phyloP scores from a whole-genome alignment of 2,888 invertebrate species.

The Drosophila ochracea region DNA sequence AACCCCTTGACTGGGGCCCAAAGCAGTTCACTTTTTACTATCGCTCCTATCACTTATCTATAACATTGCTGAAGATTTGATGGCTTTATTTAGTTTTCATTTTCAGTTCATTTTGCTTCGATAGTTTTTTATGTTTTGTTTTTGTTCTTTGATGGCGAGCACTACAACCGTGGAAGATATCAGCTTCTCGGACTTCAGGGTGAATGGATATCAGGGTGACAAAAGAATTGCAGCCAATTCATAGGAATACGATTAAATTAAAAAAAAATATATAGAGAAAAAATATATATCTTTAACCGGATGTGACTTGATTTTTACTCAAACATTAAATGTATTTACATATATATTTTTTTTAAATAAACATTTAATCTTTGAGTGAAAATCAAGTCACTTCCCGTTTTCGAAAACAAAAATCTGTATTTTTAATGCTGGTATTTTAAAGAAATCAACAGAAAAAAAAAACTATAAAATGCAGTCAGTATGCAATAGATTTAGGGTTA shows the following conservation, averaged over 20 bases:
- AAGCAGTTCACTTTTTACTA: background rate
- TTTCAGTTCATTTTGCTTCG: background rate
- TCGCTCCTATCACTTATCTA: slow-evolving; percentile 1
- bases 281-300: too few relatives aligned
- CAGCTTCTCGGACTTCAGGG: background rate
- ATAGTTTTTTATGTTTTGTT: background rate
- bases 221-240: background rate
- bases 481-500: background rate
- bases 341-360: too few relatives aligned
- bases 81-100: background rate
- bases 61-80: background rate
- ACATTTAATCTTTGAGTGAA: background rate
- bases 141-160: background rate
- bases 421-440: background rate
- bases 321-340: too few relatives aligned
- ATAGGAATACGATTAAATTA: background rate
- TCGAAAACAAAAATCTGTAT: background rate
- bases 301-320: too few relatives aligned
- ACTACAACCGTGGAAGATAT: background rate
- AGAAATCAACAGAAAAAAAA: background rate
- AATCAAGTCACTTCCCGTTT: background rate
- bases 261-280: too few relatives aligned
- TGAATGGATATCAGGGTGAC: background rate
- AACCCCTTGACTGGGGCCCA: background rate
- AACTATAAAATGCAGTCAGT: background rate